These are phyloP conservation scores for Mystacides longicornis DNA, from an alignment of 2,888 invertebrate species.

Conservation along the genomic window DNA sequence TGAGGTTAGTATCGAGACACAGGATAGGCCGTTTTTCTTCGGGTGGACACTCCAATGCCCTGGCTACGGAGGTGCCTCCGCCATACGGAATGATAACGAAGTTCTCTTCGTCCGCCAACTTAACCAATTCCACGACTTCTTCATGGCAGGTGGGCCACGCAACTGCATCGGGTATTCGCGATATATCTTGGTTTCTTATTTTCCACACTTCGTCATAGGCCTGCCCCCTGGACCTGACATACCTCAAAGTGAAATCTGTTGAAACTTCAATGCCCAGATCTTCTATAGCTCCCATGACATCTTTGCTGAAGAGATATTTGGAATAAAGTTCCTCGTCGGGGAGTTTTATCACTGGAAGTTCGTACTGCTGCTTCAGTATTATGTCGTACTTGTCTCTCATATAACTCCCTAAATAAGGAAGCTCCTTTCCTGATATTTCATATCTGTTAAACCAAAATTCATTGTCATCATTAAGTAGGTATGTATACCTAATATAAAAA, in stretches of 20 bases:
- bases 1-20: conserved; percentile 87
- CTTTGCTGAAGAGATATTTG: conserved; percentile 44
- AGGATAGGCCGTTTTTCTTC: conserved; percentile 75
- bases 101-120: conserved; percentile 63
- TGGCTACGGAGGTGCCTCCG: conserved; percentile 90
- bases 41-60: conserved; percentile 76
- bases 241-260: conserved; percentile 60
- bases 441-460: conserved; percentile 65
- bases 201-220: conserved; percentile 82
- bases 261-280: conserved; percentile 50
- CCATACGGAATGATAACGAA: conserved; percentile 90
- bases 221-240: conserved; percentile 88
- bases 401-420: conserved; percentile 80
- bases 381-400: conserved; percentile 66
- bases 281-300: conserved; percentile 45
- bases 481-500: too few species aligned
- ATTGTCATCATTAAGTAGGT: too few species aligned
- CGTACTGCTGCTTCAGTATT: conserved; percentile 35
- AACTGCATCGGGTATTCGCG: conserved; percentile 86
- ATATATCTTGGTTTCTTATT: conserved; percentile 66
- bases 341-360: not conserved
- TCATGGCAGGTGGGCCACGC: conserved; percentile 85
- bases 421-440: conserved; percentile 59
- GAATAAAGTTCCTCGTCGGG: conserved; percentile 29
- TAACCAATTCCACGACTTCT: conserved; percentile 76